These are phyloP conservation scores for Palloptera scutellata DNA, from an alignment of 2,888 invertebrate genomes.

Conservation along the genomic window DNA sequence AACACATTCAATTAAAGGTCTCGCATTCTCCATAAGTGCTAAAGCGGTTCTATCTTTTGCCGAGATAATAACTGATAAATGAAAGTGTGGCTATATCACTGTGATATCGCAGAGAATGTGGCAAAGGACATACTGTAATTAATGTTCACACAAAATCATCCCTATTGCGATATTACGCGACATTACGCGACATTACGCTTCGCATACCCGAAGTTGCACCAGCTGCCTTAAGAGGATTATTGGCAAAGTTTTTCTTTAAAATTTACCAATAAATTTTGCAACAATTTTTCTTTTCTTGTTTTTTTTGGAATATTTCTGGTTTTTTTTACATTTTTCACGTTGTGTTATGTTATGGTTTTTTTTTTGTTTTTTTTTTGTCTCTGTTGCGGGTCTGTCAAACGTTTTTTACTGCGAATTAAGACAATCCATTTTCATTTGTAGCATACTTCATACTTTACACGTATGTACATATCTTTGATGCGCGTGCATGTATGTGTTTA, in stretches of 20 bases:
- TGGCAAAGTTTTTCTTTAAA: constrained; percentile 39
- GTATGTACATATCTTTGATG: constrained; percentile 32
- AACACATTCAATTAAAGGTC: too few relatives aligned
- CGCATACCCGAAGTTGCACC: constrained; percentile 8
- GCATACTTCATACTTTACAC: constrained; percentile 37
- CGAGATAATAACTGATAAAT: too few relatives aligned
- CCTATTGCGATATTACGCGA: neutral
- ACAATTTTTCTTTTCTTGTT: constrained; percentile 24
- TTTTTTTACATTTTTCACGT: constrained; percentile 29
- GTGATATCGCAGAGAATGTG: too few relatives aligned
- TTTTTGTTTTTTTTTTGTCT: constrained; percentile 25
- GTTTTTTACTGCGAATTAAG: constrained; percentile 34
- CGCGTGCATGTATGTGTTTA: constrained; percentile 31
- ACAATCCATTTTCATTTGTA: constrained; percentile 27
- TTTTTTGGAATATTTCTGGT: constrained; percentile 10
- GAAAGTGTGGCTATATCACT: too few relatives aligned
- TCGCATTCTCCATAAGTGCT: too few relatives aligned
- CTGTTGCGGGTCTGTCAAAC: constrained; percentile 21
- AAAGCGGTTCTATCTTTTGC: too few relatives aligned
- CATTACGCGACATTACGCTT: neutral
- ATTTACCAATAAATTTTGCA: constrained; percentile 37
- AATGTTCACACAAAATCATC: too few relatives aligned
- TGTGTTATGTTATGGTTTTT: too few relatives aligned
- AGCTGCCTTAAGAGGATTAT: constrained; percentile 45
- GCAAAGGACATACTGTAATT: too few relatives aligned